A percentile compares a stretch with the other conserved stretches of the same genome.
Evolutionary conservation across 2,797 vertebrate species (phyloP).

Genomic region (Knipowitschia caucasica): DNA sequence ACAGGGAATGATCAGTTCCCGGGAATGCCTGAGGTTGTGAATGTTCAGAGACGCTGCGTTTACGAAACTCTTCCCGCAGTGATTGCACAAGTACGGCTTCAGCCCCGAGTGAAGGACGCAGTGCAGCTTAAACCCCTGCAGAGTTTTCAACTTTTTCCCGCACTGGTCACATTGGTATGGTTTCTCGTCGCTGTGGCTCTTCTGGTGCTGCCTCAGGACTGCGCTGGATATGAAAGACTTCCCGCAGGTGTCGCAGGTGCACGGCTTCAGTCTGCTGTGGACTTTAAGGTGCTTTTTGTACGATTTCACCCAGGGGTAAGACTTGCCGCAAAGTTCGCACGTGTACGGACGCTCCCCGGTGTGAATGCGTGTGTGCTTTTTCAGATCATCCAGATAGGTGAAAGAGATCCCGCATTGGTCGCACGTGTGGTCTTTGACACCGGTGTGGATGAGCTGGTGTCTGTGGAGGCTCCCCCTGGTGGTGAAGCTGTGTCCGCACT

Average conservation of each 20-base stretch:
- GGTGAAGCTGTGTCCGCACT: not conserved
- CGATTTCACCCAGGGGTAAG: not conserved
- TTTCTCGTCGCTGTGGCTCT: not conserved
- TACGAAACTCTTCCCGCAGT: not conserved
- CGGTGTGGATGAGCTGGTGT: not conserved
- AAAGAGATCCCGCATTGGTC: not conserved
- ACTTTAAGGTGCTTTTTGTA: not conserved
- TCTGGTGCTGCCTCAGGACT: not conserved
- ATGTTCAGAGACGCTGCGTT: not conserved
- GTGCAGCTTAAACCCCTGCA: not conserved
- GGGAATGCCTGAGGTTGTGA: not conserved
- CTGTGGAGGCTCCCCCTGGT: not conserved
- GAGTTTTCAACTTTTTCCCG: not conserved
- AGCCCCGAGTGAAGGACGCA: not conserved
- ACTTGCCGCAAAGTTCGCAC: not conserved
- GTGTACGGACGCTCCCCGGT: not conserved
- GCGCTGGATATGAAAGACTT: not conserved
- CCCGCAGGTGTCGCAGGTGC: not conserved
- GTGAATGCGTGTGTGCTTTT: not conserved
- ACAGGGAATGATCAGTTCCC: not conserved
- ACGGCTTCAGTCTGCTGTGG: conserved; percentile 1
- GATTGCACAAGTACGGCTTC: not conserved
- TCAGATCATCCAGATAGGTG: not conserved
- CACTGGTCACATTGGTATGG: not conserved
- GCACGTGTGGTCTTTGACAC: not conserved